A percentile compares a stretch with the other conserved stretches of the same genome.
These are phyloP conservation scores for Drosophila ohnishii DNA, from an alignment of 1,140 invertebrate species.

Conservation along the genomic window DNA sequence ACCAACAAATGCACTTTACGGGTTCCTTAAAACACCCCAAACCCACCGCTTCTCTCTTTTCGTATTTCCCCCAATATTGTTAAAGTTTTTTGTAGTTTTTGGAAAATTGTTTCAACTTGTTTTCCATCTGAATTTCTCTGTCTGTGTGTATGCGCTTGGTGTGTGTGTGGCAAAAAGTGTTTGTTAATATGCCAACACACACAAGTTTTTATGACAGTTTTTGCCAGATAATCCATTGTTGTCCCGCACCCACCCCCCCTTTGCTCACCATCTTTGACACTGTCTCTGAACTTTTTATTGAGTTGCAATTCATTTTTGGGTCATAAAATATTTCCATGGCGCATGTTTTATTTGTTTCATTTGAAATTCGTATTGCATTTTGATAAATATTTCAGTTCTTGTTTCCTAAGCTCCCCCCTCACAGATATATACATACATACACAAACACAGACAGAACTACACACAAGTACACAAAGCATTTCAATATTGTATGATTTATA, in stretches of 20 bases:
- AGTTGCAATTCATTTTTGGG: slow-evolving; percentile 69
- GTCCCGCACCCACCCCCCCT: neutral
- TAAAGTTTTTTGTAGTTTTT: slow-evolving; percentile 56
- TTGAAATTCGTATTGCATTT: slow-evolving; percentile 59
- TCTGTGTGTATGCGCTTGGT: slow-evolving; percentile 13
- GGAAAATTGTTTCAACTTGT: slow-evolving; percentile 42
- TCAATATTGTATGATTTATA: slow-evolving; percentile 70
- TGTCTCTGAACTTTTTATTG: slow-evolving; percentile 53
- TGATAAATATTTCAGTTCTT: slow-evolving; percentile 74
- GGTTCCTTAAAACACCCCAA: neutral
- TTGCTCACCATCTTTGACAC: neutral
- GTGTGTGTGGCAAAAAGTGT: slow-evolving; percentile 24
- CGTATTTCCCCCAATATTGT: neutral
- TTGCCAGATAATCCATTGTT: slow-evolving; percentile 42
- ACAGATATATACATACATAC: slow-evolving; percentile 18
- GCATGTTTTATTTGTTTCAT: slow-evolving; percentile 73
- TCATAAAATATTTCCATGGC: slow-evolving; percentile 58
- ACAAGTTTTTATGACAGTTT: slow-evolving; percentile 48
- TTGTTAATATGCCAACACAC: slow-evolving; percentile 44
- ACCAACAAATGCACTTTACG: slow-evolving; percentile 52
- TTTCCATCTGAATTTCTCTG: slow-evolving; percentile 20
- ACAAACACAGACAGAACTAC: neutral
- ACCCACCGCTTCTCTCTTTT: neutral
- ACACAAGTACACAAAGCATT: slow-evolving; percentile 37
- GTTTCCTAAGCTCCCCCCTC: slow-evolving; percentile 47